These are phyloP conservation scores for Toxotes lorentzi DNA, from an alignment of 2,797 vertebrate genomes.

Conservation along the genomic window DNA sequence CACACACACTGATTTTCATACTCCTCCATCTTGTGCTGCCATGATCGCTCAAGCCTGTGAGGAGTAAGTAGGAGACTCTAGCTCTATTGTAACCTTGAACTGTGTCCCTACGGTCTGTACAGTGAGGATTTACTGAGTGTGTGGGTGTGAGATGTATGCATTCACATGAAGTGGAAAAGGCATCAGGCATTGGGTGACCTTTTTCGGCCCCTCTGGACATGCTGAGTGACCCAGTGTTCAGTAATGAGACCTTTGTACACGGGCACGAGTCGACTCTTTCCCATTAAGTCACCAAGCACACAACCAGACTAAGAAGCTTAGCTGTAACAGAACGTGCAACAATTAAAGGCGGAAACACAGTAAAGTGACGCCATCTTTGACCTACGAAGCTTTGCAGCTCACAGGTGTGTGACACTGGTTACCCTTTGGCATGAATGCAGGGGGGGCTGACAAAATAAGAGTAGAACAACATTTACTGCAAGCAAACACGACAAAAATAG, in stretches of 20 bases:
- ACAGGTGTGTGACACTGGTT: slow-evolving; percentile 15
- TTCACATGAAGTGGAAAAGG: slow-evolving; percentile 26
- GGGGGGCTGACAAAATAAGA: slow-evolving; percentile 8
- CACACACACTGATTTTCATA: too few species aligned
- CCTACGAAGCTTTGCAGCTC: slow-evolving; percentile 7
- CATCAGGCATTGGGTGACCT: slow-evolving; percentile 20
- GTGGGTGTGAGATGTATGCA: not conserved
- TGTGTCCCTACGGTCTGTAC: not conserved
- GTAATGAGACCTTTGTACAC: slow-evolving; percentile 45
- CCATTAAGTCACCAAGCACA: slow-evolving; percentile 40
- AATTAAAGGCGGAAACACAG: slow-evolving; percentile 46
- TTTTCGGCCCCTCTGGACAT: slow-evolving; percentile 2
- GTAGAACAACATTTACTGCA: not conserved
- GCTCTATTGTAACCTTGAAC: slow-evolving; percentile 44
- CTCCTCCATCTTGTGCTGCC: slow-evolving; percentile 29
- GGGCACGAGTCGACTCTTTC: slow-evolving; percentile 25
- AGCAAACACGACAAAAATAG: slow-evolving; percentile 7
- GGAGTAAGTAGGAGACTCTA: slow-evolving; percentile 6
- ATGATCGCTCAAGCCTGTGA: slow-evolving; percentile 2
- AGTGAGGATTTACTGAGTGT: slow-evolving; percentile 19
- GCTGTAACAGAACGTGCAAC: slow-evolving; percentile 51
- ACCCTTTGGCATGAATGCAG: slow-evolving; percentile 5
- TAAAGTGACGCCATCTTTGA: slow-evolving; percentile 37
- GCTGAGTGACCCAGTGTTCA: slow-evolving; percentile 31
- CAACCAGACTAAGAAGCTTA: slow-evolving; percentile 66